A percentile compares a stretch with the other conserved stretches of the same genome.
Conservation (phyloP, 2,113 vertebrate genomes). For the Myotis davidii region DNA sequence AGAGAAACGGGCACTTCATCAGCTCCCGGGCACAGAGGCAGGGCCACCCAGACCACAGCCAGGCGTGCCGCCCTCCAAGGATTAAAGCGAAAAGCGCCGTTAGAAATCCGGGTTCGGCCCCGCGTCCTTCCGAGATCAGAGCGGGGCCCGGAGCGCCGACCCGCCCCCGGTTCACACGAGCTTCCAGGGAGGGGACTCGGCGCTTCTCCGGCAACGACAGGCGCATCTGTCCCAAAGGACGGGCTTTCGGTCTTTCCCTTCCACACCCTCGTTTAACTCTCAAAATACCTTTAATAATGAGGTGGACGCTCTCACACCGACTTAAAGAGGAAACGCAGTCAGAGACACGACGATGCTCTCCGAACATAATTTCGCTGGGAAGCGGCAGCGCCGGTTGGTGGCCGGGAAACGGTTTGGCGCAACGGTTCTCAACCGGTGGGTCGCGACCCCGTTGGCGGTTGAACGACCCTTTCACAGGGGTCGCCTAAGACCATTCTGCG, state of each 20-base stretch:
- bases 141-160: neutral
- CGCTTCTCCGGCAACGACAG: neutral
- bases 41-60: neutral
- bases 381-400: neutral
- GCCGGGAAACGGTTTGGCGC: too few species aligned
- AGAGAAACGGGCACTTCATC: neutral
- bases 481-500: too few species aligned
- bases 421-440: too few species aligned
- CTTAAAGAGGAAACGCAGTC: neutral
- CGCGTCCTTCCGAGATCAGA: neutral
- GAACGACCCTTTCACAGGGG: too few species aligned
- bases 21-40: neutral
- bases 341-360: neutral
- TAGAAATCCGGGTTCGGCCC: neutral
- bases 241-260: neutral
- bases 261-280: neutral
- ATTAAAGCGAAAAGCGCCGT: neutral
- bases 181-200: neutral
- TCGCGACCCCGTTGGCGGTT: too few species aligned
- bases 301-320: neutral
- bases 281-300: neutral
- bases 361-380: rapidly evolving
- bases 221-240: neutral
- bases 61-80: neutral
- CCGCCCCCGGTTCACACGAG: neutral